Base-by-base conservation (phyloP, 2,797 vertebrate species). In the Stomatorhinus walkeri region DNA sequence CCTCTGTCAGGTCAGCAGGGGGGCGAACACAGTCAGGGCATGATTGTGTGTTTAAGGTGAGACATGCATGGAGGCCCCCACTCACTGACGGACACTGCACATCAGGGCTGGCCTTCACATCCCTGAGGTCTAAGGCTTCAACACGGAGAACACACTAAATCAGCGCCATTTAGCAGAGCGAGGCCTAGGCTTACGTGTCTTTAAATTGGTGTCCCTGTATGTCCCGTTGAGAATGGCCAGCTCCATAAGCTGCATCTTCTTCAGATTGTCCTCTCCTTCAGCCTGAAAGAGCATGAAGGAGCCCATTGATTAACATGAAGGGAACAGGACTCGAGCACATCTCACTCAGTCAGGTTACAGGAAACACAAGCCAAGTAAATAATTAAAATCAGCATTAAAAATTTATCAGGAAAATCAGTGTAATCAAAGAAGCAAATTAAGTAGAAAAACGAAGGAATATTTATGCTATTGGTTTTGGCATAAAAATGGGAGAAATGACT, bases 191-290 rank as follows among this genome's bases (percentile, higher is more conserved):
- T 96, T 95, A 97, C 96, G 94, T 89, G 95, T 90, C 95, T 96
- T 97, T 92, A 96, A 48, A 91, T 97, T 97, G 93, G 95, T 96
- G 94, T 97, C 96, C 96, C 96, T 95, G 93, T 97, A 97, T 14
- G 96, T 97, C 91, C 96, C 96, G 49, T 97, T 97, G 54, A 97
- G 95, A 89, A 97, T 97, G 6, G 96, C 96, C 3, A 97, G 92
- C 91, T 97, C 96, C 96, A 97, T 97, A 91, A 97, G 93, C 92
- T 97, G 96, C 95, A 97, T 96, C 93, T 97, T 97, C 94, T 97
- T 97, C 93, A 97, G 94, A 91, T 96, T 97, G 92, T 97, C 96
- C 91, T 97, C 96, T 83, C 96, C 96, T 91, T 97, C 96, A 14
- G 96, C 96, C 96, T 96, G 92, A 8, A 85, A 28, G 6, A 12